Conservation (phyloP, 2,888 invertebrate species). For the Carabus problematicus region DNA sequence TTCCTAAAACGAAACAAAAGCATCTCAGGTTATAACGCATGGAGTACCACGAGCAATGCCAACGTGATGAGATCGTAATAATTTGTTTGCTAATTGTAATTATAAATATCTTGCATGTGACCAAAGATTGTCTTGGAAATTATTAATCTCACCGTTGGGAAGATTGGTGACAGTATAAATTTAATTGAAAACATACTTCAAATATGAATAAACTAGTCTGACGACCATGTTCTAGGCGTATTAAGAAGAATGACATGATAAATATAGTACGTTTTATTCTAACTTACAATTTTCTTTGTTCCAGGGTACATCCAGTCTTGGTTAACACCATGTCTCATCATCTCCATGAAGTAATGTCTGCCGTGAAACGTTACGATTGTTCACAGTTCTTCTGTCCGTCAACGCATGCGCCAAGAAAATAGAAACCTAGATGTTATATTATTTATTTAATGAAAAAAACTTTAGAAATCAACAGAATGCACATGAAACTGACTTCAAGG, state of each 20-base stretch:
- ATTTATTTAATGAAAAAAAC: not conserved
- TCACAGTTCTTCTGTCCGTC: constrained; percentile 66
- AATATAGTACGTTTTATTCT: constrained; percentile 18
- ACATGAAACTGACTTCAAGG: constrained; percentile 3
- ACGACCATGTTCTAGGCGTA: too few relatives aligned
- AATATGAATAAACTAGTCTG: not conserved
- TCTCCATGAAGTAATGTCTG: constrained; percentile 77
- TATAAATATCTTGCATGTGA: too few relatives aligned
- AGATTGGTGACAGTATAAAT: too few relatives aligned
- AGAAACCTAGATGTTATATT: not conserved
- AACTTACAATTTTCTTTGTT: constrained; percentile 49
- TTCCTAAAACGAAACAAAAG: not conserved
- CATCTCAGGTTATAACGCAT: too few relatives aligned
- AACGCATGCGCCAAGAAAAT: constrained; percentile 45
- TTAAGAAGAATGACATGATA: not conserved
- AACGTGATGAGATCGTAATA: too few relatives aligned
- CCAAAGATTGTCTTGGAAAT: too few relatives aligned
- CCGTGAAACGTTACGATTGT: constrained; percentile 74
- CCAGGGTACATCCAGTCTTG: constrained; percentile 70
- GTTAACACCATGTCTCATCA: constrained; percentile 69
- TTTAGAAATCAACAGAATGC: not conserved
- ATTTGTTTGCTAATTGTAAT: too few relatives aligned
- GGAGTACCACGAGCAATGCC: too few relatives aligned
- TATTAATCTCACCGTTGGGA: too few relatives aligned
- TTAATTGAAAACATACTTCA: not conserved